Percentiles rank a stretch among this genome's conserved stretches.
phyloP scores from a whole-genome alignment of 2,888 invertebrate genomes.

The Glaucopsyche alexis region DNA sequence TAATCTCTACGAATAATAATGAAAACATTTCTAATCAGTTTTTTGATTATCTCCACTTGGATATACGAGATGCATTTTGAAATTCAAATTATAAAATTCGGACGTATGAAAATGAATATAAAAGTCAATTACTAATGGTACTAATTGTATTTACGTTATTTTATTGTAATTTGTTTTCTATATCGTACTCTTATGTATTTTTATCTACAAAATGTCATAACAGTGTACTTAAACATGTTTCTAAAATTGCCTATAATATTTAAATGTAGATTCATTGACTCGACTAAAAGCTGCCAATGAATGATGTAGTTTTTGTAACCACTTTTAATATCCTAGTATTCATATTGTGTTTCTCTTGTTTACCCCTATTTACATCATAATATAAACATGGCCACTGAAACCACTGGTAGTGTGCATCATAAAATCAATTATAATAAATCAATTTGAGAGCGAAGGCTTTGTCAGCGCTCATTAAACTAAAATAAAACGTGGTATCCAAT shows the following conservation, averaged over 20 bases:
- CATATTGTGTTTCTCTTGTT: neutral
- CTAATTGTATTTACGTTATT: too few species aligned
- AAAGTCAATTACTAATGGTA: too few species aligned
- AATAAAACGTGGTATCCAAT: conserved; percentile 50
- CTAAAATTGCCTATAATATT: too few species aligned
- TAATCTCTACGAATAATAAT: conserved; percentile 34
- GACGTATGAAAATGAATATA: neutral
- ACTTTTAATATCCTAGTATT: neutral
- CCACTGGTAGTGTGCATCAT: conserved; percentile 22
- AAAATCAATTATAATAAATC: conserved; percentile 30
- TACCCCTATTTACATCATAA: neutral
- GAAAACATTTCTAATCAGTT: conserved; percentile 39
- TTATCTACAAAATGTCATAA: too few species aligned
- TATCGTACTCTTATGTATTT: too few species aligned
- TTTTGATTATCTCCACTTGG: conserved; percentile 33
- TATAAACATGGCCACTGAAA: neutral
- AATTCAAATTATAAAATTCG: neutral
- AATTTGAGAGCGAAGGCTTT: conserved; percentile 41
- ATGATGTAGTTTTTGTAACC: too few species aligned
- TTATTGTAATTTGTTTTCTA: too few species aligned
- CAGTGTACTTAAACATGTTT: too few species aligned
- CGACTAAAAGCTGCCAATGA: too few species aligned
- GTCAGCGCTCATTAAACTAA: conserved; percentile 60
- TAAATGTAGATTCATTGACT: too few species aligned
- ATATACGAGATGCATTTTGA: neutral